Percentiles rank a stretch among this genome's conserved stretches.
These are phyloP conservation scores for Corythucha ciliata DNA, from an alignment of 2,888 invertebrate species.

Conservation along the genomic window DNA sequence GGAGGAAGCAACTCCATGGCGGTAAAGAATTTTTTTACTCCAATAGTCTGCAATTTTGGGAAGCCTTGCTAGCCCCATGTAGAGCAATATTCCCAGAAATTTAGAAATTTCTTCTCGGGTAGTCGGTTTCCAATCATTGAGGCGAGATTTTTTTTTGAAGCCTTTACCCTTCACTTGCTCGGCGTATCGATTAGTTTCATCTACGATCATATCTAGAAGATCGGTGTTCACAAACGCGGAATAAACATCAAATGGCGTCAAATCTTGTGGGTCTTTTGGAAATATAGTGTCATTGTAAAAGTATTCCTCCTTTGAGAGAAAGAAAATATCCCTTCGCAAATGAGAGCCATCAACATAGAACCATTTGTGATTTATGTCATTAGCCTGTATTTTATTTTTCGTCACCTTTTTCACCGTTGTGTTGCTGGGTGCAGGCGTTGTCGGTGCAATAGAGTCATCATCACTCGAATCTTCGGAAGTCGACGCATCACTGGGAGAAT, in stretches of 20 bases:
- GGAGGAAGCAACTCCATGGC: constrained; percentile 12
- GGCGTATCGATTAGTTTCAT: constrained; percentile 22
- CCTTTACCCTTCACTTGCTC: background rate
- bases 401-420: no score
- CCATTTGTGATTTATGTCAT: no score
- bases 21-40: constrained; percentile 31
- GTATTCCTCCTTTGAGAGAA: background rate
- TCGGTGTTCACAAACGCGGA: constrained; percentile 14
- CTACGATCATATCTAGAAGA: constrained; percentile 18
- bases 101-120: constrained; percentile 34
- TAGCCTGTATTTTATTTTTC: no score
- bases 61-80: constrained; percentile 37
- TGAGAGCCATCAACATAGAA: background rate
- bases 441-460: no score
- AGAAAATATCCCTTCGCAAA: background rate
- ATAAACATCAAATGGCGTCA: constrained; percentile 17
- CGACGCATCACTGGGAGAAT: no score
- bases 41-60: constrained; percentile 37
- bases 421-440: no score
- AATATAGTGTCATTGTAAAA: background rate
- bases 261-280: constrained; percentile 5
- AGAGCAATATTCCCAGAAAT: constrained; percentile 37
- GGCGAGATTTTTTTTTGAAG: background rate
- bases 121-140: constrained; percentile 32
- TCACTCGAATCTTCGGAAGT: no score